phyloP scores from a whole-genome alignment of 2,888 invertebrate species.

The Gisinianus flammeolus region DNA sequence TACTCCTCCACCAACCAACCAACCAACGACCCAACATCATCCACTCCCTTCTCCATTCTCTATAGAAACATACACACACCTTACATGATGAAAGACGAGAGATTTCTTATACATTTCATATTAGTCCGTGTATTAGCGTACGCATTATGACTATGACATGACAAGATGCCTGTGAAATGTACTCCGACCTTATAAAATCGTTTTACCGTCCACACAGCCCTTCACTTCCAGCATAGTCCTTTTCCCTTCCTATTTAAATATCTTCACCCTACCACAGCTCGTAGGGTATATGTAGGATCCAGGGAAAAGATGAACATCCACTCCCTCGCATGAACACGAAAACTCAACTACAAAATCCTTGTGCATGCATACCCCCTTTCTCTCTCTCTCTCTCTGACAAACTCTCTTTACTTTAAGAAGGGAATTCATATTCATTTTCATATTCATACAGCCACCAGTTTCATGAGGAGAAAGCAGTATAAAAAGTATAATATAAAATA shows the following conservation, averaged over 20 bases:
- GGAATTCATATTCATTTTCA: neutral
- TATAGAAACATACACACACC: too few relatives aligned
- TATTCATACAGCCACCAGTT: neutral
- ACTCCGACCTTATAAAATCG: too few relatives aligned
- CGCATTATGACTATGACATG: conserved; percentile 19
- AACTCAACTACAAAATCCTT: neutral
- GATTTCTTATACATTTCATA: conserved; percentile 6
- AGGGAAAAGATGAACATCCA: too few relatives aligned
- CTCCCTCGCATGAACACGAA: neutral
- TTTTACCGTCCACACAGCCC: too few relatives aligned
- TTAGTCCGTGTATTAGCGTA: conserved; percentile 23
- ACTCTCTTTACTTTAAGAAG: neutral
- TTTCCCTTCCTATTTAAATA: too few relatives aligned
- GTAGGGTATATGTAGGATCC: too few relatives aligned
- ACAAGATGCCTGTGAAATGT: conserved; percentile 21
- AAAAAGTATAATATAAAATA: neutral
- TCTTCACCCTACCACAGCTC: too few relatives aligned
- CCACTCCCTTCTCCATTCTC: too few relatives aligned
- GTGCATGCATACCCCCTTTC: neutral
- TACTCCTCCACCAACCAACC: conserved; percentile 8
- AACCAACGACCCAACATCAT: too few relatives aligned
- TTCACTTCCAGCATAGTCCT: too few relatives aligned
- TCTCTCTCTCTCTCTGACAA: neutral
- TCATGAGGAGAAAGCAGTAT: too few relatives aligned
- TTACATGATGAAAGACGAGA: conserved; percentile 1